Conservation (phyloP, 2,113 vertebrate species). For the Centropristis striata region DNA sequence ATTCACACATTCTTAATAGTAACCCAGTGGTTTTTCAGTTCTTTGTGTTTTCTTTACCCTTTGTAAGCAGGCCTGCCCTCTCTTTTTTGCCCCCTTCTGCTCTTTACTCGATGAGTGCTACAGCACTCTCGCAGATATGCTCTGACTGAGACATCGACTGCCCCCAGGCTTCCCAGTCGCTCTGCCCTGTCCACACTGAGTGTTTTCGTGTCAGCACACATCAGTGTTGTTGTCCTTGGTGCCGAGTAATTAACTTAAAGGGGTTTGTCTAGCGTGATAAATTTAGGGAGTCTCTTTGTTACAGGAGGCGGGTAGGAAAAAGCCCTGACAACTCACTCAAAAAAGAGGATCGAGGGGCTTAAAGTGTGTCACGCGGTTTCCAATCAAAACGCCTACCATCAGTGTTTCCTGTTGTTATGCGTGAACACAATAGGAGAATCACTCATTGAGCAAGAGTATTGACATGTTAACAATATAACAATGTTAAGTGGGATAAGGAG, state of each 20-base stretch:
- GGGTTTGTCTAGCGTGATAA: conserved; percentile 78
- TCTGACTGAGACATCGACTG: conserved; percentile 50
- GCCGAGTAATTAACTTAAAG: conserved; percentile 82
- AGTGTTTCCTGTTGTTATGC: conserved; percentile 77
- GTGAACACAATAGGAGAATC: conserved; percentile 77
- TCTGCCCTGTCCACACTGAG: conserved; percentile 67
- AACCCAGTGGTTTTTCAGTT: not conserved
- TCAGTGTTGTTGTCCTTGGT: conserved; percentile 78
- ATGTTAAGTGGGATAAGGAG: conserved; percentile 73
- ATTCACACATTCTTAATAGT: not conserved
- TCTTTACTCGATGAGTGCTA: conserved; percentile 60
- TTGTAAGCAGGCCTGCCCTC: conserved; percentile 40
- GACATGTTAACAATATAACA: conserved; percentile 80
- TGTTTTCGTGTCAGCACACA: conserved; percentile 80
- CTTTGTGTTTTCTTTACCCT: conserved; percentile 48
- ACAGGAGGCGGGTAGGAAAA: conserved; percentile 33
- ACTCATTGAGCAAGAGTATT: conserved; percentile 68
- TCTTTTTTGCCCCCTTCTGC: conserved; percentile 49
- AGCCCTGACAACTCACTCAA: conserved; percentile 58
- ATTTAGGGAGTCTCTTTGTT: conserved; percentile 78
- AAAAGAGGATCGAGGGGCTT: conserved; percentile 61
- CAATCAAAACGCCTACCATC: conserved; percentile 68
- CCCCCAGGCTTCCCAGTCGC: conserved; percentile 59
- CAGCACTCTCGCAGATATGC: conserved; percentile 54
- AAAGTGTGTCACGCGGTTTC: conserved; percentile 72